Conservation (phyloP, 2,113 vertebrate genomes). For the Nothobranchius furzeri region DNA sequence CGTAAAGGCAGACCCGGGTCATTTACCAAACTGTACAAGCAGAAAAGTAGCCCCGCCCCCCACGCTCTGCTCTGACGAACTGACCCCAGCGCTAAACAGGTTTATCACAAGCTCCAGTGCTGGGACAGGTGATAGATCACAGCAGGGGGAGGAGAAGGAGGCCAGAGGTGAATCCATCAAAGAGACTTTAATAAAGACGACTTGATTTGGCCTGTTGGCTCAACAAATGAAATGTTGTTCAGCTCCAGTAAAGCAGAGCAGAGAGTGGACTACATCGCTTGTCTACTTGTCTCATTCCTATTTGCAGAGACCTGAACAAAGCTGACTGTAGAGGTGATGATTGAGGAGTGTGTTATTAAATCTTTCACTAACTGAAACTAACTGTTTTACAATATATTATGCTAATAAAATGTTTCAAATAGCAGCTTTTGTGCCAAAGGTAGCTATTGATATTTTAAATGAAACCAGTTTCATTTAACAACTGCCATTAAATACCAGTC, state of each 20-base stretch:
- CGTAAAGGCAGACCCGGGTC: conserved; percentile 1
- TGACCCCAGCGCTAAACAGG: conserved; percentile 63
- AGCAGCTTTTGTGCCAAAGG: too few relatives aligned
- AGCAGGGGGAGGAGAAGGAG: conserved; percentile 35
- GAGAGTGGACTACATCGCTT: conserved; percentile 10
- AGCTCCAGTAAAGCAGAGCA: conserved; percentile 61
- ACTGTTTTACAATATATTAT: too few relatives aligned
- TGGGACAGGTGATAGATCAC: conserved; percentile 71
- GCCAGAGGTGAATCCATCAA: conserved; percentile 72
- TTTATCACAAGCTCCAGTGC: conserved; percentile 73
- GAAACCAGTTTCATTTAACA: too few relatives aligned
- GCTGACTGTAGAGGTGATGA: conserved; percentile 1
- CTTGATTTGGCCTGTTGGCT: conserved; percentile 68
- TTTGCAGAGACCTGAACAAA: conserved; percentile 19
- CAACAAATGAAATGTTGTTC: conserved; percentile 69
- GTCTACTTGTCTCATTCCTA: conserved; percentile 25
- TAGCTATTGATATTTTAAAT: too few relatives aligned
- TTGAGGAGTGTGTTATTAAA: not conserved
- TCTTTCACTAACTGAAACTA: not conserved
- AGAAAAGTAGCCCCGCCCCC: not conserved
- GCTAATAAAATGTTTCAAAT: too few relatives aligned
- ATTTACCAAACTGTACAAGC: conserved; percentile 4
- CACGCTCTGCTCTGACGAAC: conserved; percentile 36
- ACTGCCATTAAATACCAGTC: too few relatives aligned
- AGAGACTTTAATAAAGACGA: conserved; percentile 72